Conservation (phyloP, 2,113 vertebrate genomes). For the Nyctibius bracteatus region DNA sequence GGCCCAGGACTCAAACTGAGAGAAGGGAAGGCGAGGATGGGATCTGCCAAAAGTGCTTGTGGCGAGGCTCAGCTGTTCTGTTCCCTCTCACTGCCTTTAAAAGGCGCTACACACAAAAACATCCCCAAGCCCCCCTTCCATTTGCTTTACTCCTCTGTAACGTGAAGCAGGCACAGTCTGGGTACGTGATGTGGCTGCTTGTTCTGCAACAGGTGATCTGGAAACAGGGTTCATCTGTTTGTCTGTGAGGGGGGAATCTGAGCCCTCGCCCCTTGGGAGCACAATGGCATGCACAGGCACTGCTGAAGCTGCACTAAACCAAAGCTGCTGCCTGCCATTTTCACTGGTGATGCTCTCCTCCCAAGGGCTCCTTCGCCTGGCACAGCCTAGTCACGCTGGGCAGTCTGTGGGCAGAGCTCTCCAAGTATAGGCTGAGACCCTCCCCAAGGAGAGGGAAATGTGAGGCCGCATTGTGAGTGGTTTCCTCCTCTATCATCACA, state of each 20-base stretch:
- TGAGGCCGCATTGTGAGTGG: accelerated
- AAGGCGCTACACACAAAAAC: neutral
- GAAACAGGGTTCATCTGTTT: accelerated
- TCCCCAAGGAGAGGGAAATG: neutral
- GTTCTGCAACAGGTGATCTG: neutral
- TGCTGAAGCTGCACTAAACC: neutral
- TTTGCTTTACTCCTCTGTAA: neutral
- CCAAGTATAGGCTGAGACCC: neutral
- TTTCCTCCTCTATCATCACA: neutral
- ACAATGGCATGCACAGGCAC: accelerated
- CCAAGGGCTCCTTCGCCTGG: neutral
- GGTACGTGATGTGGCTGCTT: accelerated
- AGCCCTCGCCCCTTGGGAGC: neutral
- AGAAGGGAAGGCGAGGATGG: neutral
- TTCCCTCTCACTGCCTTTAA: neutral
- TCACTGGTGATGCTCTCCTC: neutral
- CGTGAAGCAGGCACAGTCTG: neutral
- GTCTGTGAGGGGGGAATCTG: neutral
- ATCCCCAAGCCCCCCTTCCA: neutral
- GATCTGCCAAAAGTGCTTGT: neutral
- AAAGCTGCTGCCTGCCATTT: neutral
- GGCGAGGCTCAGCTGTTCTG: neutral
- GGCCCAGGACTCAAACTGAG: neutral
- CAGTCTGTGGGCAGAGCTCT: neutral
- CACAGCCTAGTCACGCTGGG: accelerated